Base-by-base conservation (phyloP, 2,797 vertebrate species). In the Gadopsis bispinosus region DNA sequence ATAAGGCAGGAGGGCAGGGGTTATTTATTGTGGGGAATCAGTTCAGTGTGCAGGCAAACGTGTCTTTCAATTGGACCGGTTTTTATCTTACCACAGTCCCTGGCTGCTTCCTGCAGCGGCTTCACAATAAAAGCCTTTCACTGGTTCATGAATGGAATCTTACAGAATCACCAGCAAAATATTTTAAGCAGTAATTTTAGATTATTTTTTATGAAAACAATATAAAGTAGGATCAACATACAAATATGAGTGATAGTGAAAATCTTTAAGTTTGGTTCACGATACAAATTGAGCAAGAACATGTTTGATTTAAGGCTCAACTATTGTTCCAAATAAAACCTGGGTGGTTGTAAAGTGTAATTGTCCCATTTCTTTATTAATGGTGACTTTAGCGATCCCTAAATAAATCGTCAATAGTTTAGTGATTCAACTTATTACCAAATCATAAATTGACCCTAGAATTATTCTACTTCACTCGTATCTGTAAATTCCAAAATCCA, bases 81-180 rank as follows among this genome's bases (percentile, higher is more conserved):
- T 64, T 43, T 19, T 47, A 37, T 26, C 29, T 47, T 19, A 16
- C 1, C 8, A 41, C 41, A 45, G 73, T 14, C 43, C 12, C 45
- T 19, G 8, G 17, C 16, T 17, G 7, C 26, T 5, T 56, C 66
- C 55, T 56, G 33, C 55, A 59, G 63, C 4, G 7, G 5, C 26
- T 59, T 53, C n/a, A 47, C 50, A 74, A 51, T 60, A 69, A 55
- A 54, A 72, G 19, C 37, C 45, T 70, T 29, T 58, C 3, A 22
- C 2, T 10, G 11, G 12, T 26, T 48, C 7, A 35, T 53, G 19
- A 70, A 41, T 13, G 19, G 7, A 0, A 9, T 26, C 17, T 22
- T 5, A 4, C 11, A 41, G 65, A 74, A 59, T 22, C n/a, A 39
- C 3, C n/a, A 37, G 1, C 12, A 59, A 50, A 39, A 41, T 41